These are phyloP conservation scores for Alexandromys fortis DNA, from an alignment of 2,113 vertebrate species.

Conservation along the genomic window DNA sequence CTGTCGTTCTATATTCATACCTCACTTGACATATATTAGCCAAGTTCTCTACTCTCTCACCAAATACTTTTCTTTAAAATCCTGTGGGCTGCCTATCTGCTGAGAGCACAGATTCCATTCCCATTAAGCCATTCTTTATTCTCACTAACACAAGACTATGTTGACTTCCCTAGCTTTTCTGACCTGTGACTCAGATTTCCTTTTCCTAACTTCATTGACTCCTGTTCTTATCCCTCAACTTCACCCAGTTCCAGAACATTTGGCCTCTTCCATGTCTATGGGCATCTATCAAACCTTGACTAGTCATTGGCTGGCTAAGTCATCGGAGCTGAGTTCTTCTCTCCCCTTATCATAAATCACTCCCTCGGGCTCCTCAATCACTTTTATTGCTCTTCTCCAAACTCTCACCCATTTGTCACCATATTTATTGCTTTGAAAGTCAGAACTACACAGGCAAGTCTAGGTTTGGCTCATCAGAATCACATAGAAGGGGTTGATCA, in stretches of 20 bases:
- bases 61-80: neutral
- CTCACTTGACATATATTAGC: neutral
- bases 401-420: conserved; percentile 77
- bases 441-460: conserved; percentile 64
- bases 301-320: conserved; percentile 74
- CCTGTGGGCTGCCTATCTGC: neutral
- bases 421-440: conserved; percentile 72
- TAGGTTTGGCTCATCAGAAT: conserved; percentile 49
- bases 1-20: neutral
- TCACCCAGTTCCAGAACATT: conserved; percentile 67
- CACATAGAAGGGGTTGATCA: neutral
- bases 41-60: neutral
- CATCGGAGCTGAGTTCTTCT: conserved; percentile 69
- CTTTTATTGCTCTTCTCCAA: conserved; percentile 79
- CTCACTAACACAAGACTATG: neutral
- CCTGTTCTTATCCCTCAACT: conserved; percentile 57
- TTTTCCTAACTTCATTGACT: conserved; percentile 47
- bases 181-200: conserved; percentile 62
- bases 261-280: conserved; percentile 5
- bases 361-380: conserved; percentile 72
- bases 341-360: conserved; percentile 72
- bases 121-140: neutral
- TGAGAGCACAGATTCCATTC: neutral
- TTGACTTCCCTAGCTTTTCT: conserved; percentile 36
- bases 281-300: conserved; percentile 73